Evolutionary conservation across 2,113 vertebrate species (phyloP).

Genomic region (Odocoileus virginianus): DNA sequence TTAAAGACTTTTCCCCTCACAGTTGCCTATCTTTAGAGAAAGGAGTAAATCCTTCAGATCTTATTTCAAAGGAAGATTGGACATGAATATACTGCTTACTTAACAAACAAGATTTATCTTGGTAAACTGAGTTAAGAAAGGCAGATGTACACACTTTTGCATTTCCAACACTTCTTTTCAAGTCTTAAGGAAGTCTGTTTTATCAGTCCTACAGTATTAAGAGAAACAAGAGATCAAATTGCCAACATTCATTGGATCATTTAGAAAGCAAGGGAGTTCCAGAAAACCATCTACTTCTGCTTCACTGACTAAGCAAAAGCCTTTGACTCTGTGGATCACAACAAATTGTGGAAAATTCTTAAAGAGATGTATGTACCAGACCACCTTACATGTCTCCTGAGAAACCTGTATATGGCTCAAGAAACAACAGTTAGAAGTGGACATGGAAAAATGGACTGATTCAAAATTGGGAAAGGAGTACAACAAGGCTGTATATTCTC

Average conservation of each 20-base stretch:
- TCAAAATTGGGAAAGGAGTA: background rate
- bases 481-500: background rate
- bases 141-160: background rate
- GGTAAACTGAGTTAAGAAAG: background rate
- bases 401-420: background rate
- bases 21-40: background rate
- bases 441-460: background rate
- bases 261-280: background rate
- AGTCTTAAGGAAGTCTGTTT: background rate
- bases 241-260: background rate
- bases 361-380: background rate
- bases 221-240: background rate
- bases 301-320: background rate
- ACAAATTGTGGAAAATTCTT: background rate
- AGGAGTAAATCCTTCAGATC: background rate
- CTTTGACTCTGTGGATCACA: background rate
- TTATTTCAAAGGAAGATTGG: background rate
- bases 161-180: background rate
- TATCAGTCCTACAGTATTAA: background rate
- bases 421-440: background rate
- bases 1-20: background rate
- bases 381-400: background rate
- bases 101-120: background rate
- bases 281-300: background rate
- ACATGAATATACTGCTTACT: background rate